Evolutionary conservation across 1,140 invertebrate species (phyloP), one percentile per base, ranked within the genome.

Genomic region (Cardiocondyla obscurior): DNA sequence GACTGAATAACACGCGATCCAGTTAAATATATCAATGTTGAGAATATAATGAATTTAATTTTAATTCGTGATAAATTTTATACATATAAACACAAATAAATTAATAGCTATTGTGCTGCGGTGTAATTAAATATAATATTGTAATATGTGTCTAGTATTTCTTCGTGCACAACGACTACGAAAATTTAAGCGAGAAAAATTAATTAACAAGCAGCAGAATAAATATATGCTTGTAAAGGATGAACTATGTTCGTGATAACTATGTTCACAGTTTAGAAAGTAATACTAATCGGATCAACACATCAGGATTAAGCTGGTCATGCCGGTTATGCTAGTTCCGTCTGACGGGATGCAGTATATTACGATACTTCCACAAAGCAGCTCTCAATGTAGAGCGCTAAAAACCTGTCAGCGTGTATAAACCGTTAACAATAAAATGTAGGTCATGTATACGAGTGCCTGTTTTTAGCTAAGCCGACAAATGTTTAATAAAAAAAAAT

Each of bases 341-440:
- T 44, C 8, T 10, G 8, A 14, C 14, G 0, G 19, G 55, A 36
- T 14, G 3, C 33, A 22, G 19, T 33, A 4, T 19, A n/a, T 51
- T 64, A 49, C 3, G 36, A 60, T 76, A 49, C 19, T 14, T 58
- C 7, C 14, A 39, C 6, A 14, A 8, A 5, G 1, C 12, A 73
- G 2, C 6, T 28, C 10, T 16, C 57, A 46, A 76, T 67, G 16
- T 79, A 16, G 58, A 76, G 53, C 25, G 2, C 25, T 76, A 42
- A 77, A 51, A 53, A 77, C 22, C 22, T 19, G 46, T 42, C 12
- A 25, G 25, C 39, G 22, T 79, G 12, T 22, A n/a, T 33, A 53
- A 79, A 79, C 46, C 46, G 46, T 79, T 79, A 62, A 39, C n/a
- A 69, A 69, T 69, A 69, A 79, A 55, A 79, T 79, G 44, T 69